Base-by-base conservation (phyloP, 2,888 invertebrate genomes). In the Amiota communis region DNA sequence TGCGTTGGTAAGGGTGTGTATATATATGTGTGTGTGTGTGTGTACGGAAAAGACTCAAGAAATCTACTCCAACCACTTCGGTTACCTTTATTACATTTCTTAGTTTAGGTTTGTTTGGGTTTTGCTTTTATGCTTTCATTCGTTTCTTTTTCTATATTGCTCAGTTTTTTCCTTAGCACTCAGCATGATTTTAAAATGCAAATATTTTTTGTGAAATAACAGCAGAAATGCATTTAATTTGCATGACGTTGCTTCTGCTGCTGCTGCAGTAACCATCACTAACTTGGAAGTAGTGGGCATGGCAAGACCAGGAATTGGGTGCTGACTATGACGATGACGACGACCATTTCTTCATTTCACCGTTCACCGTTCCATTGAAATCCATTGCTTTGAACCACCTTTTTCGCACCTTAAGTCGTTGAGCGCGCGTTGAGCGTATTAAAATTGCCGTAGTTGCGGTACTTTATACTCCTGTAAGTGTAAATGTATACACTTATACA, bases 151-250 rank as follows among this genome's bases (percentile, higher is more conserved):
- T 72, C 53, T 47, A 15, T 69, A 74, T 51, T 17, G 11, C 59
- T 59, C 20, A 59, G 15, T 59, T 57, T 74, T 72, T 68, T 51
- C 65, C 65, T 75, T 68, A 53, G 67, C 67, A 68, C 67, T 68
- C 67, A 68, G 67, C 67, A 51, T 68, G 68, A 71, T 72, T 77
- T 79, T 70, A 72, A 76, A 80, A 81, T 82, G 83, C 81, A 84
- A 83, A 83, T 81, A 80, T 68, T 68, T 74, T 79, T 77, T 74
- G 69, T 74, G 65, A 76, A 83, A 81, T 73, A 79, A 82, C 83
- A 80, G 76, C 76, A 81, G 77, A 85, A 85, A 84, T 85, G 80
- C 83, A 82, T 83, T 83, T 83, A 83, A 83, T 81, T 84, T 82
- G 81, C 84, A 84, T 83, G 80, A 78, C 79, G 82, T 76, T 49